Evolutionary conservation across 2,113 vertebrate species (phyloP).

Genomic region (Mola mola): DNA sequence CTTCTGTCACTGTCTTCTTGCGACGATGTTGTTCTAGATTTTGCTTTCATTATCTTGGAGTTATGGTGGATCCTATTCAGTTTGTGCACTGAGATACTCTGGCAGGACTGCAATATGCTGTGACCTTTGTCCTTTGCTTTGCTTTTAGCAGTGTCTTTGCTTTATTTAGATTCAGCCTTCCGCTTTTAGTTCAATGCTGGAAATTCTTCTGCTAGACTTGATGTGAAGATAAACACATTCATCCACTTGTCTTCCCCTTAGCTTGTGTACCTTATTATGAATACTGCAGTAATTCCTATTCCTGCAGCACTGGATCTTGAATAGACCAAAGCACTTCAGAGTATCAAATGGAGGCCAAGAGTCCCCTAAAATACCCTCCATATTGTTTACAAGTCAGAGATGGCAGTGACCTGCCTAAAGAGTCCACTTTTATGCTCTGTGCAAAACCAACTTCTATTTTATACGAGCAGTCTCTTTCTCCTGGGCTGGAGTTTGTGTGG

Average conservation of each 20-base stretch:
- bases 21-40: constrained; percentile 6
- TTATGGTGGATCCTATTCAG: constrained; percentile 18
- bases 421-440: constrained; percentile 52
- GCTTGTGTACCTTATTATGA: constrained; percentile 25
- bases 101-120: constrained; percentile 8
- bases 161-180: constrained; percentile 63
- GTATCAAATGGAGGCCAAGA: constrained; percentile 64
- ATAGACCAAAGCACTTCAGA: constrained; percentile 54
- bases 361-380: constrained; percentile 64
- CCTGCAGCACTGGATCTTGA: constrained; percentile 35
- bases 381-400: constrained; percentile 66
- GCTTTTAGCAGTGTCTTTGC: constrained; percentile 57
- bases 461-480: constrained; percentile 45
- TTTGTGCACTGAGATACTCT: constrained; percentile 38
- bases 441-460: constrained; percentile 49
- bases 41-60: constrained; percentile 6
- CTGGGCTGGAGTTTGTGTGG: constrained; percentile 55
- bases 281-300: constrained; percentile 33
- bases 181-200: constrained; percentile 37
- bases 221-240: constrained; percentile 15
- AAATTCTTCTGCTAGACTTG: constrained; percentile 51
- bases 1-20: not conserved
- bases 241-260: constrained; percentile 23
- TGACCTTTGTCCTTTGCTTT: constrained; percentile 8
- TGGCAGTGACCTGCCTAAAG: constrained; percentile 60